phyloP scores from a whole-genome alignment of 1,140 invertebrate genomes.

The Drosophila yakuba region DNA sequence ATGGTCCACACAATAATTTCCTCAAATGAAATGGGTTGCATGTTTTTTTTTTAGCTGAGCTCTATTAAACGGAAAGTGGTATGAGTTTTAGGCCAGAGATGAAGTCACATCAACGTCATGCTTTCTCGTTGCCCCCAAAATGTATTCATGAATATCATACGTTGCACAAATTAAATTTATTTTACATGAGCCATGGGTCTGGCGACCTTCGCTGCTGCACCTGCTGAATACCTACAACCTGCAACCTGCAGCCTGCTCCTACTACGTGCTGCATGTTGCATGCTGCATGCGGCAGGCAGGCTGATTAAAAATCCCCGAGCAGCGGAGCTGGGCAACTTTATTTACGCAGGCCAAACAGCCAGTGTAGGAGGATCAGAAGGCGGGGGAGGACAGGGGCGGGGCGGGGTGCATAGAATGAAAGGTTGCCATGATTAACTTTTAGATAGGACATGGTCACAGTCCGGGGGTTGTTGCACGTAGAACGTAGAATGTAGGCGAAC shows the following conservation, averaged over 20 bases:
- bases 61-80: neutral
- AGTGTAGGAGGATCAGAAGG: no score
- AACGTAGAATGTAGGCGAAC: neutral
- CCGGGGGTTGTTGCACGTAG: neutral
- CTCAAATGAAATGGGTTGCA: conserved; percentile 12
- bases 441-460: conserved; percentile 44
- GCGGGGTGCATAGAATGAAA: conserved; percentile 56
- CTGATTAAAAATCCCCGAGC: conserved; percentile 62
- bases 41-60: neutral
- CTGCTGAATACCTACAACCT: conserved; percentile 21
- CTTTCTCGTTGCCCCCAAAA: conserved; percentile 24
- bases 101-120: conserved; percentile 16
- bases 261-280: neutral
- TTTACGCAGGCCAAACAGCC: conserved; percentile 63
- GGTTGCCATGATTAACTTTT: conserved; percentile 68
- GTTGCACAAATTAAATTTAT: conserved; percentile 70
- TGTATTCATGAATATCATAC: conserved; percentile 72
- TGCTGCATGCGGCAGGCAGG: conserved; percentile 14
- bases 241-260: neutral
- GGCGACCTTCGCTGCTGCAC: conserved; percentile 55
- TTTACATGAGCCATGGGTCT: conserved; percentile 56
- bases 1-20: neutral
- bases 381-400: neutral
- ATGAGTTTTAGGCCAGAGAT: conserved; percentile 1
- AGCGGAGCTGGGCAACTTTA: conserved; percentile 44